Evolutionary conservation across 1,140 invertebrate genomes (phyloP).

Genomic region (Euglossa dilemma): DNA sequence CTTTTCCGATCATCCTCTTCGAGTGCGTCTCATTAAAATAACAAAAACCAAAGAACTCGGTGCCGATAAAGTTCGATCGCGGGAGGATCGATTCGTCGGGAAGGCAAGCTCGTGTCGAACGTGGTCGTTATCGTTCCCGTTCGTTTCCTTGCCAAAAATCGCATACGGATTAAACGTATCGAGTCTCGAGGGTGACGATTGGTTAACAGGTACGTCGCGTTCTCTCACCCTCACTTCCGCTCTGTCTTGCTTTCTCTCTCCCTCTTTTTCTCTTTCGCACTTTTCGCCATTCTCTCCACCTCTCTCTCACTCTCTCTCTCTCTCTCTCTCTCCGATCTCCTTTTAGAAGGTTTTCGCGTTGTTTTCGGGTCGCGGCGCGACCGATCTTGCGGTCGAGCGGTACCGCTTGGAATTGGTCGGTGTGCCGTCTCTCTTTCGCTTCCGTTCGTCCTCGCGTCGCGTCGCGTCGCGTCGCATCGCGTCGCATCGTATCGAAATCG

Average conservation of each 20-base stretch:
- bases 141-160: background rate
- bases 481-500: constrained; percentile 6
- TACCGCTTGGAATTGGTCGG: background rate
- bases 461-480: background rate
- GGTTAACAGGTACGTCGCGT: background rate
- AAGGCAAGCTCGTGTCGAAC: background rate
- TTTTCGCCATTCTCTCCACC: background rate
- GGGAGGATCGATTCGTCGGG: background rate
- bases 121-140: background rate
- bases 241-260: background rate
- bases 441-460: background rate
- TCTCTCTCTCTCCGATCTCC: background rate
- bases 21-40: constrained; percentile 67
- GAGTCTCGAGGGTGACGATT: background rate
- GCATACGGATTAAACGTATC: background rate
- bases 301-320: background rate
- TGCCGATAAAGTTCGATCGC: background rate
- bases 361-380: background rate
- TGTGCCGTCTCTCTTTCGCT: background rate
- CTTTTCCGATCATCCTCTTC: constrained; percentile 8
- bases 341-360: background rate
- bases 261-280: no score
- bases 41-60: constrained; percentile 69
- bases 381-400: background rate
- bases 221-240: background rate